Base-by-base conservation (phyloP, 2,113 vertebrate species). In the Toxotes jaculatrix region DNA sequence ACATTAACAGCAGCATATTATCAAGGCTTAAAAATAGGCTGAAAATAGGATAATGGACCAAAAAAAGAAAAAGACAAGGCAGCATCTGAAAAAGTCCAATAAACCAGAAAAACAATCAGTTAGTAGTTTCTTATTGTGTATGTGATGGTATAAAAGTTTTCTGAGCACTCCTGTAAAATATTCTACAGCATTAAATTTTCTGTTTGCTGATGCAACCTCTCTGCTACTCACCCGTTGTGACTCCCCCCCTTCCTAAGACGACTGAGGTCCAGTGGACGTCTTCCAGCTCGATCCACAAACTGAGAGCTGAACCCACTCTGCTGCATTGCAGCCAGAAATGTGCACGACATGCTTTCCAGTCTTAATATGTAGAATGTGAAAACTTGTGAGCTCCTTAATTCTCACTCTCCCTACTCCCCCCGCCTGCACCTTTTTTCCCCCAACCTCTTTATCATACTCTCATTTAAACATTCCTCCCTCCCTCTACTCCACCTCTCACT, bases 151-250 rank as follows among this genome's bases (percentile, higher is more conserved):
- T 51, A 34, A 49, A 63, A 56, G 9, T 27, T 68, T 74, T 77
- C 32, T 56, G 23, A 47, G 14, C 34, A 34, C 19, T n/a, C 16
- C 38, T 43, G 49, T 66, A 16, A 62, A 34, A 51, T 51, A 40
- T 27, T 47, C 17, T n/a, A 10, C 11, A 12, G 34, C 47, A n/a
- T 17, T 23, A 45, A 7, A 7, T n/a, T 55, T 78, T 55, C 31
- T 56, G 27, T 68, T 56, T 57, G 42, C 47, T 68, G 56, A 74
- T 57, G 32, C 32, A 59, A 55, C 47, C 34, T 78, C 43, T 71
- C 4, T 0, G 14, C n/a, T 14, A 42, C 38, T 68, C 67, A 68
- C 62, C 72, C 27, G 27, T 68, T 77, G 67, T 51, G 71, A 72
- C 6, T 19, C 4, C 34, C 21, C 40, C 40, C 0, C 7, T 47